Conservation (phyloP, 1,140 invertebrate genomes). For the Drosophila dunni region DNA sequence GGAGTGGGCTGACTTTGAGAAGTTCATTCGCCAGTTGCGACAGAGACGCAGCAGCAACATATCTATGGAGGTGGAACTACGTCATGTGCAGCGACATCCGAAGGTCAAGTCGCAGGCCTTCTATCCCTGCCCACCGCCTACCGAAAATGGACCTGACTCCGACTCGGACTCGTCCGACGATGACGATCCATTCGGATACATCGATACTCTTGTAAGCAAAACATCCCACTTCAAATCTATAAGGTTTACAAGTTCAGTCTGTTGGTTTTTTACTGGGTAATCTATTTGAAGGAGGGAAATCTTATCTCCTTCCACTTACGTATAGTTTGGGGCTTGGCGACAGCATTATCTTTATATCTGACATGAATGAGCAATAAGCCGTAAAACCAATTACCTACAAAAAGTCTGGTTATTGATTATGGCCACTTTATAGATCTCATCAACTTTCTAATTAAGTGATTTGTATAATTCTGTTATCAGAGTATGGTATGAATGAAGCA, state of each 20-base stretch:
- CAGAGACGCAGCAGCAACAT: constrained; percentile 86
- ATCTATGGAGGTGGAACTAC: constrained; percentile 86
- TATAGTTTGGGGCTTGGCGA: constrained; percentile 6
- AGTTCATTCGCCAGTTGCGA: constrained; percentile 85
- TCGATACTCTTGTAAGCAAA: constrained; percentile 87
- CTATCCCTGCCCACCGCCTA: constrained; percentile 88
- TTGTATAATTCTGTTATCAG: constrained; percentile 17
- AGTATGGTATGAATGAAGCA: constrained; percentile 4
- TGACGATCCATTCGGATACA: constrained; percentile 86
- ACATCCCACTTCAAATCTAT: constrained; percentile 2
- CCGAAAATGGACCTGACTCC: constrained; percentile 85
- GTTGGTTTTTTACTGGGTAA: constrained; percentile 13
- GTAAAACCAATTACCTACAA: constrained; percentile 30
- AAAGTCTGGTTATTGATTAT: constrained; percentile 22
- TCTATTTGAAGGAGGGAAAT: constrained; percentile 22
- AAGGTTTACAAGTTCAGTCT: not conserved
- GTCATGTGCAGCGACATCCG: constrained; percentile 84
- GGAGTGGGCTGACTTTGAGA: constrained; percentile 84
- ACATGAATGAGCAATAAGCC: constrained; percentile 26
- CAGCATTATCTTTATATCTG: constrained; percentile 48
- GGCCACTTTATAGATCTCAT: constrained; percentile 14
- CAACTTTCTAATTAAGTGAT: constrained; percentile 26
- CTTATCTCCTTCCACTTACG: constrained; percentile 7
- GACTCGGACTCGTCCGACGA: constrained; percentile 80
- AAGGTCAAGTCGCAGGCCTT: constrained; percentile 86